Evolutionary conservation across 2,113 vertebrate genomes (phyloP), one percentile per base, ranked within the genome.

Genomic region (Melanocharis versteri): DNA sequence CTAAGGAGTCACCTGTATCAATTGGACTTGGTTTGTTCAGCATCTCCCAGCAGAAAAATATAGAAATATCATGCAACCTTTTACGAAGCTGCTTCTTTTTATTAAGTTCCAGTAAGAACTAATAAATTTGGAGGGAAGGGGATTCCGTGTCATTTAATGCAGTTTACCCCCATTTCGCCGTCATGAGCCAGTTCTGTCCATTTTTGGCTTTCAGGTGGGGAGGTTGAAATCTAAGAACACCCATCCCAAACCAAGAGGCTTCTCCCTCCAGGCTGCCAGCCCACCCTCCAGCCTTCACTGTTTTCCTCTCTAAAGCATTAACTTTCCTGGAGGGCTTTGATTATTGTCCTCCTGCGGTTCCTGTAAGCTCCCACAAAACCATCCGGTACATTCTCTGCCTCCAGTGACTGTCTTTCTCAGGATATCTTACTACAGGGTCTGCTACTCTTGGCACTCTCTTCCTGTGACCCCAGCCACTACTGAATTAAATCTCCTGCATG

Each of bases 361-460:
- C 50, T 48, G 65, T 89, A 88, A 94, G 91, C 93, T 83, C 83
- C 57, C 83, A 70, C 69, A 71, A 87, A 94, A 24, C 64, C 80
- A 69, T 45, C 68, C 68, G 3, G 68, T 20, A 7, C 91, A 72
- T 83, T 93, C 87, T 57, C 44, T 93, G 89, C 91, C 60, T 95
- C 61, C 83, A 86, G 78, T 91, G 82, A 61, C 62, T 39, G 73
- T 89, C 82, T 96, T 90, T 88, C 71, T 96, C 83, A 93, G 80
- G 82, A 82, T 95, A 93, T 96, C 95, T 94, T 92, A 79, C 86
- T 91, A 87, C 95, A 92, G 94, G 89, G 75, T 81, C 92, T 95
- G 91, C 93, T 87, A 19, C 84, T 82, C 79, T 96, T 97, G 96
- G 95, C 92, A 96, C 51, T 37, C 51, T 94, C 64, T 88, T 93